A percentile compares a stretch with the other conserved stretches of the same genome.
phyloP scores from a whole-genome alignment of 2,888 invertebrate genomes.

The Sinopyrophorus schimmeli region DNA sequence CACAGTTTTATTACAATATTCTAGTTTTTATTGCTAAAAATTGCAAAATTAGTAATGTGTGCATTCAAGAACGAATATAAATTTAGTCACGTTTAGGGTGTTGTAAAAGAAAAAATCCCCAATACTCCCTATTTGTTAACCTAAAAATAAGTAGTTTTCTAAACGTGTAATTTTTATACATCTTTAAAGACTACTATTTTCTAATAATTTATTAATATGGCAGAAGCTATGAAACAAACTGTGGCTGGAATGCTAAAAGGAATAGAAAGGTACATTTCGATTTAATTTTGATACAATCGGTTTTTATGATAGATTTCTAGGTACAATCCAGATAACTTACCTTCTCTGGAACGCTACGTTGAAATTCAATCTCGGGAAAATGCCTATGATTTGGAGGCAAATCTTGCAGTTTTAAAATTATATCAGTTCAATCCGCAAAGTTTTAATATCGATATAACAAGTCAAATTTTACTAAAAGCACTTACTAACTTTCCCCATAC shows the following conservation, averaged over 20 bases:
- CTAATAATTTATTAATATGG: no score
- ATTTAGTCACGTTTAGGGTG: no score
- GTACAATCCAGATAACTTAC: conserved; percentile 95
- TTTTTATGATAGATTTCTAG: conserved; percentile 66
- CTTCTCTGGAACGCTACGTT: conserved; percentile 88
- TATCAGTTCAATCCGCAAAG: conserved; percentile 94
- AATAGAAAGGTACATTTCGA: conserved; percentile 82
- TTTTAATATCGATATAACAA: conserved; percentile 82
- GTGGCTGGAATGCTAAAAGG: conserved; percentile 87
- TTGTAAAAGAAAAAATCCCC: no score
- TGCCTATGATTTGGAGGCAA: conserved; percentile 95
- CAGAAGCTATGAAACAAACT: conserved; percentile 83
- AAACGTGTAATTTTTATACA: no score
- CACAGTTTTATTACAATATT: no score
- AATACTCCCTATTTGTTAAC: no score
- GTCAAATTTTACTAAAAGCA: conserved; percentile 91
- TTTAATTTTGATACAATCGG: no score
- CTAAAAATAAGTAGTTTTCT: no score
- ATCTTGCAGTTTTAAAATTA: conserved; percentile 92
- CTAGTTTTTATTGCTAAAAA: no score
- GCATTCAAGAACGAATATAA: no score
- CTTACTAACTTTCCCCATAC: conserved; percentile 96
- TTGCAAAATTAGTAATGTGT: no score
- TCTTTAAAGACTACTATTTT: no score
- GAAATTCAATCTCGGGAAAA: conserved; percentile 92